A percentile compares a stretch with the other conserved stretches of the same genome.
Evolutionary conservation across 53 echinoderm and acorn worm genomes (phyloP).

Genomic region (Holothuria scabra): DNA sequence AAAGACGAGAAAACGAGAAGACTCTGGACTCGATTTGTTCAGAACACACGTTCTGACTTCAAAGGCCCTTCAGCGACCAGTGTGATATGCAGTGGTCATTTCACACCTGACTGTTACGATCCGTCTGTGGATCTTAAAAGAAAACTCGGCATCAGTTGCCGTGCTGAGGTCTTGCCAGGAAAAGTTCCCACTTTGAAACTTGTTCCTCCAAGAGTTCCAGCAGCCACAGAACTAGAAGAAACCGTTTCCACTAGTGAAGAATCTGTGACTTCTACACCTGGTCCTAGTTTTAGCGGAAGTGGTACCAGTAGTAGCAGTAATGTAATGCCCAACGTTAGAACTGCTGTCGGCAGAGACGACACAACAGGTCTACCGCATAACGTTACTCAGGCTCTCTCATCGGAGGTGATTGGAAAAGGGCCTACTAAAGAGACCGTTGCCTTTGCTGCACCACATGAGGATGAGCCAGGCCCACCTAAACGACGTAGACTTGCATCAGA

Average conservation of each 20-base stretch:
- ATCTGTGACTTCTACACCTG: too few relatives aligned
- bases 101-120: conserved; percentile 17
- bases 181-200: conserved; percentile 16
- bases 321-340: too few relatives aligned
- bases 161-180: conserved; percentile 8
- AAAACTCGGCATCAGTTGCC: not conserved
- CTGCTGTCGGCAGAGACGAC: too few relatives aligned
- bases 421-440: not conserved
- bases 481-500: not conserved
- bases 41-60: not conserved
- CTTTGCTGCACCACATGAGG: not conserved
- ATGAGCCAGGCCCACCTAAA: conserved; percentile 7
- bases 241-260: too few relatives aligned
- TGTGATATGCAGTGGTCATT: conserved; percentile 6
- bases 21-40: conserved; percentile 9
- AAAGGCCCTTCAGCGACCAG: not conserved
- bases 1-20: not conserved
- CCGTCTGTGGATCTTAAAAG: not conserved
- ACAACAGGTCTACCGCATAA: too few relatives aligned
- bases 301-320: too few relatives aligned
- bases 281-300: too few relatives aligned
- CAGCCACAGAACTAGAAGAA: not conserved
- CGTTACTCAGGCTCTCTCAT: not conserved
- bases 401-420: not conserved
- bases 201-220: not conserved